Base-by-base conservation (phyloP, 1,140 invertebrate species). In the Bombus superbus region DNA sequence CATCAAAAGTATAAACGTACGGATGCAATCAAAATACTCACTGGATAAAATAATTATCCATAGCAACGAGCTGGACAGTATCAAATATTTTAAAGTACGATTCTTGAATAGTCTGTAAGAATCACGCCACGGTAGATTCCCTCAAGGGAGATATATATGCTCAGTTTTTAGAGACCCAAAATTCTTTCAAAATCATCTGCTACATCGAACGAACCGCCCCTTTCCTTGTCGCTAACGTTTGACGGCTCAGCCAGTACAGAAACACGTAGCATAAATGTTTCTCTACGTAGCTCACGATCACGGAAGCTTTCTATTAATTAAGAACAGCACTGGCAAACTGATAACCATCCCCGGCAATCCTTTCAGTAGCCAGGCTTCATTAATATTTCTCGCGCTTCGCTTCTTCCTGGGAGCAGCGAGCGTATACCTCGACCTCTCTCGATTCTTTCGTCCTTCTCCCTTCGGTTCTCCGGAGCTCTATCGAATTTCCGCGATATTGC, bases 301-400 rank as follows among this genome's bases (percentile, higher is more conserved):
- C 69, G 35, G 53, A 76, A 88, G 59, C 73, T 89, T 83, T 83
- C 66, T 64, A 80, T 89, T 78, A 85, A 85, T 89, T 81, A 88
- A 81, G 64, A 84, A 64, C 32, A n/a, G 76, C 78, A 78, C 88
- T 90, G 81, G 35, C 68, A 74, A 89, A 80, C 57, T 88, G 73
- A 40, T 57, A 84, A 87, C 80, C 82, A 62, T 72, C 81, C 35
- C 62, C 62, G 28, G 53, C 68, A 47, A 81, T 78, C 35, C 66
- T 87, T 85, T 78, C 86, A 87, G 47, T 82, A 59, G 47, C 75
- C 35, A 25, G 25, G 71, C 74, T 88, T 90, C 86, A 88, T 90
- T 88, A 90, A 90, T 90, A 90, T 90, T 90, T 90, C 86, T 90
- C 79, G 73, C 86, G 83, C 66, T 77, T 90, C 75, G 76, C 79